These are phyloP conservation scores for Gadus chalcogrammus DNA, from an alignment of 2,113 vertebrate species.

Conservation along the genomic window DNA sequence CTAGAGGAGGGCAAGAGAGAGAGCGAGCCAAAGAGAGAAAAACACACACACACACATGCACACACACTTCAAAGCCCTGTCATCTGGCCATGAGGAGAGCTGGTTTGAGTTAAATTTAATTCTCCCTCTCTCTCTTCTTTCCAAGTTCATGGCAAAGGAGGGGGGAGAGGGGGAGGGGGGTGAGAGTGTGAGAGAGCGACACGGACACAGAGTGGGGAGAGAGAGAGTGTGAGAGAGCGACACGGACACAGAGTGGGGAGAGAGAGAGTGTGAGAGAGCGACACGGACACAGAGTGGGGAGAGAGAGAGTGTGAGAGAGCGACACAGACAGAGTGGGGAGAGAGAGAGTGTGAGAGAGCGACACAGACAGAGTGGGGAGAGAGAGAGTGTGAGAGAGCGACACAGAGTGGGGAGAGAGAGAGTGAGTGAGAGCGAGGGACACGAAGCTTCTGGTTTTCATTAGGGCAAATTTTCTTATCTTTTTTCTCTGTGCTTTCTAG, in stretches of 20 bases:
- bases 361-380: conserved; percentile 27
- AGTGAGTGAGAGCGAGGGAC: conserved; percentile 52
- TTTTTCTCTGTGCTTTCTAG: conserved; percentile 75
- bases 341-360: no score
- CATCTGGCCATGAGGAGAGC: conserved; percentile 76
- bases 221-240: no score
- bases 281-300: not conserved
- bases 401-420: conserved; percentile 4
- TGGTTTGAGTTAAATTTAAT: conserved; percentile 92
- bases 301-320: conserved; percentile 17
- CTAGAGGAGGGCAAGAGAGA: conserved; percentile 22
- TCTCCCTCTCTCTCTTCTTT: conserved; percentile 78
- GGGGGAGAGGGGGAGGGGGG: conserved; percentile 21
- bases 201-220: not conserved
- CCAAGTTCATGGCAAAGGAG: conserved; percentile 80
- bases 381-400: not conserved
- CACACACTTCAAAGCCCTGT: conserved; percentile 87
- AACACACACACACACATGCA: conserved; percentile 62
- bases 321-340: no score
- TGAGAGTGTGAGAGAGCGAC: conserved; percentile 6
- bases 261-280: not conserved
- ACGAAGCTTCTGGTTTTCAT: conserved; percentile 88
- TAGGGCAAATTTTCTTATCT: conserved; percentile 95
- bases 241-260: conserved; percentile 22
- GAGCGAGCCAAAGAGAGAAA: conserved; percentile 17